These are phyloP conservation scores for Megalurothrips usitatus DNA, from an alignment of 2,888 invertebrate genomes.

Conservation along the genomic window DNA sequence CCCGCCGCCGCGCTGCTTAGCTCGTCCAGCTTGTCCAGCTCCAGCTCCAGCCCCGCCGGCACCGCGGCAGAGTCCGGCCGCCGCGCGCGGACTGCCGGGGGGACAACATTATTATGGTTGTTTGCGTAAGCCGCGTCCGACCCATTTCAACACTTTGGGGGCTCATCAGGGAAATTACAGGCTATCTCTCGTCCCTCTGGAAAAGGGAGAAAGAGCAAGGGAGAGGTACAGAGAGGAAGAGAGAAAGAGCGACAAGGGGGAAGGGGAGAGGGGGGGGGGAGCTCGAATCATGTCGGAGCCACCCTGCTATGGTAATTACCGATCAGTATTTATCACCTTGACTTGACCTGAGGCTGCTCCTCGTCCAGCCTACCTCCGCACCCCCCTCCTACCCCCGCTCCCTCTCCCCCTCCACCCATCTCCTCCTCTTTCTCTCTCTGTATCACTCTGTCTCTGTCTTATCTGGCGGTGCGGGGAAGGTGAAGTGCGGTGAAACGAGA, in stretches of 20 bases:
- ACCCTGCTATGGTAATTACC: constrained; percentile 19
- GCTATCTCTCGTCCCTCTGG: background rate
- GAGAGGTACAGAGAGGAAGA: background rate
- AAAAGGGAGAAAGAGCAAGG: background rate
- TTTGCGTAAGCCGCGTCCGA: constrained; percentile 21
- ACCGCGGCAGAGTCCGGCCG: background rate
- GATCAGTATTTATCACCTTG: constrained; percentile 23
- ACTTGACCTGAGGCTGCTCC: background rate
- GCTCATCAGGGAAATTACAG: constrained; percentile 26
- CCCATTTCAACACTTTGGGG: constrained; percentile 26
- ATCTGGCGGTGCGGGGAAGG: too few species aligned
- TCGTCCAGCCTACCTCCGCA: background rate
- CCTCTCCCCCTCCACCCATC: too few species aligned
- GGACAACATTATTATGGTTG: constrained; percentile 13
- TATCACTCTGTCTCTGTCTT: too few species aligned
- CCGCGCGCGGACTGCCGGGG: background rate
- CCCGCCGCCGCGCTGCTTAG: too few species aligned
- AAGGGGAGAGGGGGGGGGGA: too few species aligned
- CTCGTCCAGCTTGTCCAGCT: too few species aligned
- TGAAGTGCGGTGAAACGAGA: too few species aligned
- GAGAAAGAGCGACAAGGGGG: background rate
- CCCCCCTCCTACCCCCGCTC: background rate
- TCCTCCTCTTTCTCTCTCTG: too few species aligned
- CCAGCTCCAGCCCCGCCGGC: too few species aligned
- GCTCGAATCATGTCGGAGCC: background rate